A percentile compares a stretch with the other conserved stretches of the same genome.
Evolutionary conservation across 2,797 vertebrate genomes (phyloP).

Genomic region (Acanthurus leucopareius): DNA sequence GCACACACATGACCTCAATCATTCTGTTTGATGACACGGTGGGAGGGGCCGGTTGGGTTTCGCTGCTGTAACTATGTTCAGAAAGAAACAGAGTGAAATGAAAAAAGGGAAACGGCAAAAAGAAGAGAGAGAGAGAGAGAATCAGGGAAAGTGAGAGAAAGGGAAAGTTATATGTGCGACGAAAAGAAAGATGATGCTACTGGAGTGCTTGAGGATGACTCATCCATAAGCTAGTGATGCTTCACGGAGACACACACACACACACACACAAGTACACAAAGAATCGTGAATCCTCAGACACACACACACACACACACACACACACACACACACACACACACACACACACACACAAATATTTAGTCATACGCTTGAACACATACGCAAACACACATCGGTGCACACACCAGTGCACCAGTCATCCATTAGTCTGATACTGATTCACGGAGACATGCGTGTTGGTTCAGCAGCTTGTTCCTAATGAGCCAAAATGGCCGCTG

Average conservation of each 20-base stretch:
- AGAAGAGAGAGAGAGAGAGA: neutral
- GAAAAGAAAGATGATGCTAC: slow-evolving; percentile 60
- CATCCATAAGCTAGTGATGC: slow-evolving; percentile 75
- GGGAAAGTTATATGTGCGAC: slow-evolving; percentile 55
- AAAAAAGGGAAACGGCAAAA: neutral
- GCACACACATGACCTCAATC: slow-evolving; percentile 36
- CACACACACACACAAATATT: slow-evolving; percentile 53
- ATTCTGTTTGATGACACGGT: slow-evolving; percentile 40
- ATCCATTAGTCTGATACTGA: slow-evolving; percentile 75
- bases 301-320: too few relatives aligned
- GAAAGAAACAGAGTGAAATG: neutral
- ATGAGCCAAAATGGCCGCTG: slow-evolving; percentile 83
- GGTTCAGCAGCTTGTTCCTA: slow-evolving; percentile 77
- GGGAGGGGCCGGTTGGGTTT: slow-evolving; percentile 27
- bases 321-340: neutral
- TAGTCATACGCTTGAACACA: slow-evolving; percentile 60
- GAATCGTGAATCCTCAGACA: slow-evolving; percentile 33
- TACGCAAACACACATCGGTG: slow-evolving; percentile 45
- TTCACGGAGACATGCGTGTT: slow-evolving; percentile 71
- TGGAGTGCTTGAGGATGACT: slow-evolving; percentile 74
- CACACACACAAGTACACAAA: slow-evolving; percentile 33
- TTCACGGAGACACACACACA: slow-evolving; percentile 48
- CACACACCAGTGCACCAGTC: slow-evolving; percentile 67
- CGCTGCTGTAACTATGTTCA: slow-evolving; percentile 12
- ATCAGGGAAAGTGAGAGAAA: slow-evolving; percentile 27